Evolutionary conservation across 2,113 vertebrate species (phyloP).

Genomic region (Craseonycteris thonglongyai): DNA sequence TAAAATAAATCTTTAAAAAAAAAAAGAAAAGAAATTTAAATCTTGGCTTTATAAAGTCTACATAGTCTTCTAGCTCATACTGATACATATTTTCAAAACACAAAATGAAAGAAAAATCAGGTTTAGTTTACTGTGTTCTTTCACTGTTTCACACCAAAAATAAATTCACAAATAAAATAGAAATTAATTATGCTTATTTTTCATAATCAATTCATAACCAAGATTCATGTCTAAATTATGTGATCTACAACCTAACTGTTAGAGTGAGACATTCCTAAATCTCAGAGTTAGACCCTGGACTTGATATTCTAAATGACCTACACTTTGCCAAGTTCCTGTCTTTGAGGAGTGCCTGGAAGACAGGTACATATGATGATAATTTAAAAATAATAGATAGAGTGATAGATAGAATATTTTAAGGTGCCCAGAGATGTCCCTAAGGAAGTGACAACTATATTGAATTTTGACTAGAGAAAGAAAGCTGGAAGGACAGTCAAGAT

Average conservation of each 20-base stretch:
- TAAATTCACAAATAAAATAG: not conserved
- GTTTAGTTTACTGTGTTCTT: not conserved
- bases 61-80: not conserved
- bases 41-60: not conserved
- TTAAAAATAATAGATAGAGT: not conserved
- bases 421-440: not conserved
- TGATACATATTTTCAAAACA: not conserved
- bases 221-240: not conserved
- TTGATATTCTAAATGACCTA: not conserved
- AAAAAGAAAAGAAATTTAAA: not conserved
- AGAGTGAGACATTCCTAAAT: not conserved
- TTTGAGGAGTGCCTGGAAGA: not conserved
- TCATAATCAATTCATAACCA: not conserved
- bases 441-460: not conserved
- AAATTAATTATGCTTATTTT: not conserved
- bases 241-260: not conserved
- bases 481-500: not conserved
- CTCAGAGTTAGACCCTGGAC: not conserved
- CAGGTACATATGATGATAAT: not conserved
- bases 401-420: not conserved
- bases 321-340: not conserved
- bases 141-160: constrained; percentile 2
- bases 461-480: not conserved
- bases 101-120: not conserved
- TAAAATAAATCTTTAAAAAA: too few species aligned